phyloP scores from a whole-genome alignment of 2,888 invertebrate genomes.

The Lasioglossum zephyrum region DNA sequence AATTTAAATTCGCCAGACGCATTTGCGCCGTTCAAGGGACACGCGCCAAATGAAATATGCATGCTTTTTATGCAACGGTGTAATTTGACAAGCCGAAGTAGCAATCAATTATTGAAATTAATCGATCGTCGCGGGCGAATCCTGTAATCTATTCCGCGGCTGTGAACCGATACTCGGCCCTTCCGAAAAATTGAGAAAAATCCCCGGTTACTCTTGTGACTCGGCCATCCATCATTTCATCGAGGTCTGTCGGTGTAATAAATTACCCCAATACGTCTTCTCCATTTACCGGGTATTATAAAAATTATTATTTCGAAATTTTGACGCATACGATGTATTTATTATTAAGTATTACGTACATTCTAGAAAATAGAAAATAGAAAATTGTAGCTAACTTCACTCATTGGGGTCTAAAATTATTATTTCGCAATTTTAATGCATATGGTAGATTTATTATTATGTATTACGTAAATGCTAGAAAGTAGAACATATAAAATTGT shows the following conservation, averaged over 20 bases:
- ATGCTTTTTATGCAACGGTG: slow-evolving; percentile 34
- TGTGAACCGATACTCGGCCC: slow-evolving; percentile 2
- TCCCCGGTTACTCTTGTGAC: neutral
- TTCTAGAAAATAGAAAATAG: too few species aligned
- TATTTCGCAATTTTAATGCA: too few species aligned
- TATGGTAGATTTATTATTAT: too few species aligned
- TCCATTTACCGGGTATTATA: neutral
- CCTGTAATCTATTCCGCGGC: slow-evolving; percentile 10
- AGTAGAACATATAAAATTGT: too few species aligned
- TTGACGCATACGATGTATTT: too few species aligned
- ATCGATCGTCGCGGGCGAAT: slow-evolving; percentile 15
- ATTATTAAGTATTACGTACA: too few species aligned
- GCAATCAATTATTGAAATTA: slow-evolving; percentile 56
- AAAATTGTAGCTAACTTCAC: too few species aligned
- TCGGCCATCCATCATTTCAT: neutral
- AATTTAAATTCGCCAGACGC: slow-evolving; percentile 49
- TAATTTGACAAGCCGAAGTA: slow-evolving; percentile 48
- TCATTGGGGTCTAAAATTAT: too few species aligned
- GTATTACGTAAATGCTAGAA: too few species aligned
- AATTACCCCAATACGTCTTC: neutral
- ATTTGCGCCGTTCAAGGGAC: slow-evolving; percentile 22
- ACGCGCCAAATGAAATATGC: slow-evolving; percentile 41
- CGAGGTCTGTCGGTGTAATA: neutral
- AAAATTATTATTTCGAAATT: neutral
- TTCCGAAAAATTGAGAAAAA: neutral